phyloP scores from a whole-genome alignment of 2,888 invertebrate species.

The Dromius quadrimaculatus region DNA sequence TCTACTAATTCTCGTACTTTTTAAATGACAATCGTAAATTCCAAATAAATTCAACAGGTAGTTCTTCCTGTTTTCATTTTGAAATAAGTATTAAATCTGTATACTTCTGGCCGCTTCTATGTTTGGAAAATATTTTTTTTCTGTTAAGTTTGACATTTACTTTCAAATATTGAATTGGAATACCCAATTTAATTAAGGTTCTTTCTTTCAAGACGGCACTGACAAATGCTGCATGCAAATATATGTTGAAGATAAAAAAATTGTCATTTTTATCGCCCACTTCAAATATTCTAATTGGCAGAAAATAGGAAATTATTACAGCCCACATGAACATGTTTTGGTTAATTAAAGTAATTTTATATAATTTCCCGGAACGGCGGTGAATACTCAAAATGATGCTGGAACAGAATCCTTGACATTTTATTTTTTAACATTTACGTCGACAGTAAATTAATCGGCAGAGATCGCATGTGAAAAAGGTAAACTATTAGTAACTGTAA shows the following conservation, averaged over 20 bases:
- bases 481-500: conserved; percentile 2
- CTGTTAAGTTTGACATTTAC: no score
- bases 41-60: no score
- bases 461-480: background rate
- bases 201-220: no score
- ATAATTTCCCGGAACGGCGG: background rate
- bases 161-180: no score
- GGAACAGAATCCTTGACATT: conserved; percentile 12
- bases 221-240: background rate
- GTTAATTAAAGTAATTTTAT: background rate
- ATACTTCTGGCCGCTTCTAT: no score
- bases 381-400: conserved; percentile 13
- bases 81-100: no score
- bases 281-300: conserved; percentile 8
- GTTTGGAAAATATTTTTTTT: no score
- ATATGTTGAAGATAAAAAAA: background rate
- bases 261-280: background rate
- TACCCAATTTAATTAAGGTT: no score
- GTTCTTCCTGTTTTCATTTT: no score
- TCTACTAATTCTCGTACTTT: no score
- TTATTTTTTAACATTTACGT: conserved; percentile 12
- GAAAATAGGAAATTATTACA: conserved; percentile 17
- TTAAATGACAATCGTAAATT: no score
- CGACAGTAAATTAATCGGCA: background rate
- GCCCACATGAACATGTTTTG: conserved; percentile 17